Evolutionary conservation across 2,888 invertebrate species (phyloP), one percentile per base, ranked within the genome.

Genomic region (Hesperia comma): DNA sequence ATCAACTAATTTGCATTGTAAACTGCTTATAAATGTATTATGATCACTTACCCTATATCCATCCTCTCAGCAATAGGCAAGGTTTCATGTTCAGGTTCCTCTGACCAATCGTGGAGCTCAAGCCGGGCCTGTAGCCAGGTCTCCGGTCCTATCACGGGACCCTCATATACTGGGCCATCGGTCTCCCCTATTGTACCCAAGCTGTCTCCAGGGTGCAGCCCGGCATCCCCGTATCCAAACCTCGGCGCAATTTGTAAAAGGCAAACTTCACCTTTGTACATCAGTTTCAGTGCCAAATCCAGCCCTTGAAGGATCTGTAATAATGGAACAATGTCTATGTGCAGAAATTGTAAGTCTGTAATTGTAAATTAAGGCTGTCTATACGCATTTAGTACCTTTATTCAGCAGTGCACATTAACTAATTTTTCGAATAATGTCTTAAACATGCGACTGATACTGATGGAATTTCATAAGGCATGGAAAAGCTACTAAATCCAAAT

Each of bases 271-370:
- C 95, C 96, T 77, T 95, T 92, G 80, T 96, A 95, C 98, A 98
- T 98, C 74, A 98, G 88, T 26, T 97, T 95, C 72, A 98, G 85
- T 17, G 96, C 95, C 86, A 98, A 93, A 85, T 98, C 98, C 78
- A 98, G 81, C 8, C 98, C 98, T 95, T 97, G 95, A 61, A 96
- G 85, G 8, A 95, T 84, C 94, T 94, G 71, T 57, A 79, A 79
- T 37, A 12, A 0, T 12, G 19, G 5, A 49, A 19, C 19, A 19
- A 49, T 19, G 17, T 49, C n/a, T 3, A 46, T 37, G 12, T 26
- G 26, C 3, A 26, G 3, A 26, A 26, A 26, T 26, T 26, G 26
- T 26, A 26, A 26, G n/a, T n/a, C n/a, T n/a, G n/a, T n/a, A n/a
- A n/a, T n/a, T n/a, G n/a, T n/a, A n/a, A n/a, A n/a, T n/a, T n/a